phyloP scores from a whole-genome alignment of 2,113 vertebrate species.

The Arizona elegans region DNA sequence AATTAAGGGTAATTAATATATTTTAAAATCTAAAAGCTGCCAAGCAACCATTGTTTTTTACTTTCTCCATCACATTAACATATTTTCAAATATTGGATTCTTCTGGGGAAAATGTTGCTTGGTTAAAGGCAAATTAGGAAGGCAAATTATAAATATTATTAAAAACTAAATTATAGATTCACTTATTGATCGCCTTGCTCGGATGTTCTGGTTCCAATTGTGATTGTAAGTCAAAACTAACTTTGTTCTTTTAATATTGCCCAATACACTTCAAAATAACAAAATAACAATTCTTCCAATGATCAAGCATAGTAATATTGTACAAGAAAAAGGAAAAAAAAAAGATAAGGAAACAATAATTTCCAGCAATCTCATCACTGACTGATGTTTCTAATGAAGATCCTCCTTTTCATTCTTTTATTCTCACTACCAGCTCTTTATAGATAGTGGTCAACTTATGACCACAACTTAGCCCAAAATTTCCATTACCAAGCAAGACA shows the following conservation, averaged over 20 bases:
- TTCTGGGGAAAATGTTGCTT: not conserved
- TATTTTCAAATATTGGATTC: not conserved
- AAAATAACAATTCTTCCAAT: not conserved
- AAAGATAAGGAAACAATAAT: not conserved
- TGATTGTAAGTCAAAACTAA: not conserved
- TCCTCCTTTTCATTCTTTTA: not conserved
- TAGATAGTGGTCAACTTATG: not conserved
- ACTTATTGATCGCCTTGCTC: not conserved
- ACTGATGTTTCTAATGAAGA: not conserved
- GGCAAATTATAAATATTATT: not conserved
- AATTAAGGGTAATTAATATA: conserved; percentile 26
- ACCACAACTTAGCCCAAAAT: not conserved
- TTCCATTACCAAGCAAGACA: not conserved
- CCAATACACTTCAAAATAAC: not conserved
- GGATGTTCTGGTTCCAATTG: not conserved
- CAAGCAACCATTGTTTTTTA: not conserved
- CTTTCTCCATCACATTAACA: not conserved
- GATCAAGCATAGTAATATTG: not conserved
- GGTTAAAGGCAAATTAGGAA: not conserved
- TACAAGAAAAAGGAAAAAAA: no score
- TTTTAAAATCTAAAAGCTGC: conserved; percentile 11
- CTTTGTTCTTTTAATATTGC: not conserved
- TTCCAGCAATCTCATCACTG: not conserved
- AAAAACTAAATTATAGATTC: not conserved
- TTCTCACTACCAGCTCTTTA: not conserved